These are phyloP conservation scores for Knipowitschia caucasica DNA, from an alignment of 2,797 vertebrate species.

Conservation along the genomic window DNA sequence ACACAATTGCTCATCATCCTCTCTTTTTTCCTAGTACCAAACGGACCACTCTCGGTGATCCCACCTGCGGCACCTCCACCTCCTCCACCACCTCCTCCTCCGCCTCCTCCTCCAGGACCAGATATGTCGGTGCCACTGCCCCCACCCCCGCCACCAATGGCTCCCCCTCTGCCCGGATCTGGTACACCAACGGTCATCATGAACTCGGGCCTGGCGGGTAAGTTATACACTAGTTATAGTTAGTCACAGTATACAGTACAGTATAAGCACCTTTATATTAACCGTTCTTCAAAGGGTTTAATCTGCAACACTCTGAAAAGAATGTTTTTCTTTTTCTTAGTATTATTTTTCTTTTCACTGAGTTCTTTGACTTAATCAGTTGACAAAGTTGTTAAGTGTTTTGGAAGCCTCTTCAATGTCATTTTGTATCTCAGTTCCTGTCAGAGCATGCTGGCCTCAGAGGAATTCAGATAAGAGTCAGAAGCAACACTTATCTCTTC, in stretches of 20 bases:
- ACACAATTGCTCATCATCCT: not conserved
- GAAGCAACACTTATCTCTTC: not conserved
- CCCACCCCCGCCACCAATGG: slow-evolving; percentile 85
- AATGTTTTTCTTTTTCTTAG: not conserved
- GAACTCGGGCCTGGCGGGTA: slow-evolving; percentile 96
- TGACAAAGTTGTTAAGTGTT: slow-evolving; percentile 1
- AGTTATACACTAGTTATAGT: slow-evolving; percentile 24
- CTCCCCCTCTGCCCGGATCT: slow-evolving; percentile 88
- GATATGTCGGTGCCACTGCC: slow-evolving; percentile 53
- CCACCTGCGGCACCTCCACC: slow-evolving; percentile 69
- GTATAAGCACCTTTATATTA: no score
- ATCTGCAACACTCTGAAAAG: not conserved
- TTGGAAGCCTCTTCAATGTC: slow-evolving; percentile 1
- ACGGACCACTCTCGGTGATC: slow-evolving; percentile 71
- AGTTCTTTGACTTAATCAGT: no score
- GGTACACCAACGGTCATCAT: slow-evolving; percentile 94
- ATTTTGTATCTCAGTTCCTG: not conserved
- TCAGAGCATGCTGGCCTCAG: slow-evolving; percentile 1
- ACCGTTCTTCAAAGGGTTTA: not conserved
- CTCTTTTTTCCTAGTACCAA: slow-evolving; percentile 73
- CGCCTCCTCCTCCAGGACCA: slow-evolving; percentile 63
- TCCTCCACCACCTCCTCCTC: slow-evolving; percentile 76
- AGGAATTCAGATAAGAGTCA: slow-evolving; percentile 4
- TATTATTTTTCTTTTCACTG: no score
- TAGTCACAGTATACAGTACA: no score